Conservation (phyloP, 1,140 invertebrate genomes). For the Scaptomyza hsui region DNA sequence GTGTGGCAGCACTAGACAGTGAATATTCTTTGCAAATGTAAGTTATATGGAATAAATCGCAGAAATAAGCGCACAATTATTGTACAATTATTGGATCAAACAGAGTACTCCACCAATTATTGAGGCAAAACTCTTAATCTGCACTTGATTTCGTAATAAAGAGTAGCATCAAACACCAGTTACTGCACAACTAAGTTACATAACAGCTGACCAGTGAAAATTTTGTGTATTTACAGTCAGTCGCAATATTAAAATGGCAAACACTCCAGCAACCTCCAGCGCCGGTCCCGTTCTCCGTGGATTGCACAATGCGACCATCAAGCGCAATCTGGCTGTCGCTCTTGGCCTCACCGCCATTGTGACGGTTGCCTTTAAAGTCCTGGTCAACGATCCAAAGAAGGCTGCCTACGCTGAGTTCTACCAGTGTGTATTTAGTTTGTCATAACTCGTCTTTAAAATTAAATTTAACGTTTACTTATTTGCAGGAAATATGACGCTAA, state of each 20-base stretch:
- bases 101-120: background rate
- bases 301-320: conserved; percentile 80
- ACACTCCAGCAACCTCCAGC: conserved; percentile 70
- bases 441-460: background rate
- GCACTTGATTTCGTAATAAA: background rate
- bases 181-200: conserved; percentile 51
- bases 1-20: conserved; percentile 26
- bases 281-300: conserved; percentile 78
- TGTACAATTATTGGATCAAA: background rate
- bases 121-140: background rate
- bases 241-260: conserved; percentile 58
- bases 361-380: conserved; percentile 69
- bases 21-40: conserved; percentile 53
- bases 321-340: conserved; percentile 80
- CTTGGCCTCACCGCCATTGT: conserved; percentile 70
- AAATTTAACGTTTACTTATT: background rate
- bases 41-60: conserved; percentile 45
- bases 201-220: conserved; percentile 56
- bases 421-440: conserved; percentile 79
- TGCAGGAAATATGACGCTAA: conserved; percentile 85
- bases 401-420: conserved; percentile 86
- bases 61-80: background rate
- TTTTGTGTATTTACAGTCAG: conserved; percentile 25
- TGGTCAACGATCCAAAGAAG: conserved; percentile 84
- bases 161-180: background rate